Base-by-base conservation (phyloP, 2,113 vertebrate genomes). In the Varanus komodoensis region DNA sequence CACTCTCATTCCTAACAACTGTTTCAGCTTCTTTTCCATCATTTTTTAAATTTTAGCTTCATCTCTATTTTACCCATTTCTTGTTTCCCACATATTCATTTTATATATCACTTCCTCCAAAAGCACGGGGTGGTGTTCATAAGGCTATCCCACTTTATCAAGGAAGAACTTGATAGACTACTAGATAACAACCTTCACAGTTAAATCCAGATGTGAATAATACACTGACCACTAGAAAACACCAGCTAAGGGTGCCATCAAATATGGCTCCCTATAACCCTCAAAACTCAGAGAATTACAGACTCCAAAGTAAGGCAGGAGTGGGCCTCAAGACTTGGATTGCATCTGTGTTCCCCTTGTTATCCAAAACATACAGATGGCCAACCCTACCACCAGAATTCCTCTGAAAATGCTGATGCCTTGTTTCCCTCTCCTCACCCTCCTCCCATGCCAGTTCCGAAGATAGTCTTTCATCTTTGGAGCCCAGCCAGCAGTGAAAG, bases 1-100 rank as follows among this genome's bases (percentile, higher is more conserved):
- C 89, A 4, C 75, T 87, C 6, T 88, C 89, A 92, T 92, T 94
- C 86, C 86, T 71, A 44, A 75, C 0, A 48, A 5, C 91, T 90
- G 73, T 86, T 21, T 0, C n/a, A 23, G 92, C 29, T 52, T 61
- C 38, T 44, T 27, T 89, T 84, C 14, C 87, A 0, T 90, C 7
- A 6, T 57, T 84, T 93, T 85, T 78, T 68, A 68, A 11, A 48
- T 7, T 0, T 2, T 86, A 87, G 8, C 11, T 81, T 82, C 73
- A 81, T 52, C 57, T 86, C 79, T 14, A 23, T 92, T 93, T 84
- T 82, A 3, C 0, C 77, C 89, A n/a, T 11, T 14, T 79, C 91
- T 77, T 82, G 87, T 92, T 91, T 25, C 61, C 77, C 44, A 84
- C 0, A 1, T 48, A 27, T 6, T 8, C 79, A 81, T 25, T 27